A percentile compares a stretch with the other conserved stretches of the same genome.
phyloP scores from a whole-genome alignment of 35 echinoderm and acorn worm genomes.

The Amphiura filiformis region DNA sequence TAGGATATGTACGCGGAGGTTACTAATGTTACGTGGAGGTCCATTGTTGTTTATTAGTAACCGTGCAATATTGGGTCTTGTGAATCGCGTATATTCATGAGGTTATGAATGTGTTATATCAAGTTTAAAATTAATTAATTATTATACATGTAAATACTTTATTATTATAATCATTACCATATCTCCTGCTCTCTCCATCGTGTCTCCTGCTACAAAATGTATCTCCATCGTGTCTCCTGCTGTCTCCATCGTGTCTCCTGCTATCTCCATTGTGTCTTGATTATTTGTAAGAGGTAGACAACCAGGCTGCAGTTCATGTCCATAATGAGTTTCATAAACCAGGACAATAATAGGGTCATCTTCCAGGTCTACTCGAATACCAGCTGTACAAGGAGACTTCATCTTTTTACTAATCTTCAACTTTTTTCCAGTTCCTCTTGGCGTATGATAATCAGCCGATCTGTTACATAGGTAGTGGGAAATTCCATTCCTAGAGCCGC shows the following conservation, averaged over 20 bases:
- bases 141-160: too few relatives aligned
- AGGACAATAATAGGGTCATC: background rate
- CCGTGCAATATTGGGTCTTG: too few relatives aligned
- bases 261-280: background rate
- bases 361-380: background rate
- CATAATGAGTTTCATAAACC: background rate
- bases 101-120: too few relatives aligned
- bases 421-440: background rate
- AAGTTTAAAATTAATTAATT: too few relatives aligned
- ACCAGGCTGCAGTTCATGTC: background rate
- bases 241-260: background rate
- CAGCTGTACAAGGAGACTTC: background rate
- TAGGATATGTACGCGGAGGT: too few relatives aligned
- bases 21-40: too few relatives aligned
- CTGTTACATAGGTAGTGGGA: background rate
- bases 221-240: too few relatives aligned
- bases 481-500: background rate
- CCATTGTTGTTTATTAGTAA: too few relatives aligned
- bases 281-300: background rate
- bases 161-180: too few relatives aligned
- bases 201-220: too few relatives aligned
- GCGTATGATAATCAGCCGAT: background rate
- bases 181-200: too few relatives aligned
- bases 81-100: too few relatives aligned
- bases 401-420: background rate